Evolutionary conservation across 53 echinoderm and acorn worm genomes (phyloP), one percentile per base, ranked within the genome.

Genomic region (Astropecten irregularis): DNA sequence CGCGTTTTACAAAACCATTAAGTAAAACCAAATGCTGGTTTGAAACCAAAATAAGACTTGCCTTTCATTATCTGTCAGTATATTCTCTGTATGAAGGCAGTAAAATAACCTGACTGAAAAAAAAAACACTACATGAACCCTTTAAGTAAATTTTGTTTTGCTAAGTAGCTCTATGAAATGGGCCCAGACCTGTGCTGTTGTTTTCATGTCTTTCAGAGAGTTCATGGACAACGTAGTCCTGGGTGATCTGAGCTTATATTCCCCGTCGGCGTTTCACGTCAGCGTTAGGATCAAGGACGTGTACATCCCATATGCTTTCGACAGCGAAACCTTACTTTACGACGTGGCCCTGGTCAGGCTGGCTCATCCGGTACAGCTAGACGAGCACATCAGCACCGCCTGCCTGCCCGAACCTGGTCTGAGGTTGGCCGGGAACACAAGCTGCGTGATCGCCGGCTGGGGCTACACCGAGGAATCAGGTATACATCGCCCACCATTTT

Each of bases 341-440:
- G 84, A 84, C 56, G 39, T 84, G 21, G 84, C 84, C 20, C 59
- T 84, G 31, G 14, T 84, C n/a, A 56, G 57, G 40, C 53, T 84
- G 20, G 18, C 69, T 15, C 53, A 26, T 18, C 69, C 70, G 0
- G 84, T 71, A 8, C 29, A 46, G 37, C 68, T 84, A 9, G 40
- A 58, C 52, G 60, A 84, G 23, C 37, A 28, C 6, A 27, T 84
- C 31, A 38, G 55, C 18, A 8, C 53, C 1, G 84, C 69, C 15
- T 84, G 84, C 29, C 34, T 84, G 15, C 68, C 69, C 7, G 54
- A 53, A 1, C 52, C 69, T 9, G 57, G 39, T 2, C 23, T 44
- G 25, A 38, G 35, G 11, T 2, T 37, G 3, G 16, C 26, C 3
- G 3, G 7, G 19, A 54, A 61, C 42, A 19, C 20, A 25, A 40